Evolutionary conservation across 2,888 invertebrate species (phyloP).

Genomic region (Trachelus tabidus): DNA sequence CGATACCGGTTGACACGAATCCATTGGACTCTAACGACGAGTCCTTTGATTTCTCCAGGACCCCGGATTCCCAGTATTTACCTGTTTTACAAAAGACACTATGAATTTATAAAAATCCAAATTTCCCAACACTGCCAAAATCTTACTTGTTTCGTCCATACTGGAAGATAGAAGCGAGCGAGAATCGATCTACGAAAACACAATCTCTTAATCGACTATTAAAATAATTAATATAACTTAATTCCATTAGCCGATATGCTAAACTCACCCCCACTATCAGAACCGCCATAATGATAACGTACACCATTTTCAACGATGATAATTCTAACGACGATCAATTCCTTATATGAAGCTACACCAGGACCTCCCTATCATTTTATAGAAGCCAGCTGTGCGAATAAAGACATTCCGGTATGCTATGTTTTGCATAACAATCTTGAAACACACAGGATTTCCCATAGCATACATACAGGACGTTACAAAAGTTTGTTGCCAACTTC

Average conservation of each 20-base stretch:
- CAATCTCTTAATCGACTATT: neutral
- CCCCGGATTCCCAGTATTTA: conserved; percentile 1
- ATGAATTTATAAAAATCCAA: neutral
- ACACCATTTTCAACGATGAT: conserved; percentile 2
- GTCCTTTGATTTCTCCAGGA: conserved; percentile 4
- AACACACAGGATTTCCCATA: conserved; percentile 4
- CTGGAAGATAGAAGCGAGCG: conserved; percentile 24
- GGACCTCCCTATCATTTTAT: conserved; percentile 29
- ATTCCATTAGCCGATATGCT: neutral
- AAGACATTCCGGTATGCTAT: conserved; percentile 13
- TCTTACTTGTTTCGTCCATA: conserved; percentile 26
- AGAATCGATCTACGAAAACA: conserved; percentile 26
- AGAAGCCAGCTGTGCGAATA: conserved; percentile 13
- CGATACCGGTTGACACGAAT: conserved; percentile 4
- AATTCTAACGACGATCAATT: neutral
- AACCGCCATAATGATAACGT: neutral
- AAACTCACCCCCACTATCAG: conserved; percentile 10
- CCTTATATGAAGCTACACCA: neutral
- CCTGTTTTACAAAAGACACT: neutral
- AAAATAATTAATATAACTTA: neutral
- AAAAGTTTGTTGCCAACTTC: neutral
- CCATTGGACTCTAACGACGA: neutral
- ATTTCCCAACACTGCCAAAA: neutral
- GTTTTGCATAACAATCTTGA: conserved; percentile 29
- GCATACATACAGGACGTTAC: neutral